Evolutionary conservation across 2,113 vertebrate species (phyloP).

Genomic region (Sardina pilchardus): DNA sequence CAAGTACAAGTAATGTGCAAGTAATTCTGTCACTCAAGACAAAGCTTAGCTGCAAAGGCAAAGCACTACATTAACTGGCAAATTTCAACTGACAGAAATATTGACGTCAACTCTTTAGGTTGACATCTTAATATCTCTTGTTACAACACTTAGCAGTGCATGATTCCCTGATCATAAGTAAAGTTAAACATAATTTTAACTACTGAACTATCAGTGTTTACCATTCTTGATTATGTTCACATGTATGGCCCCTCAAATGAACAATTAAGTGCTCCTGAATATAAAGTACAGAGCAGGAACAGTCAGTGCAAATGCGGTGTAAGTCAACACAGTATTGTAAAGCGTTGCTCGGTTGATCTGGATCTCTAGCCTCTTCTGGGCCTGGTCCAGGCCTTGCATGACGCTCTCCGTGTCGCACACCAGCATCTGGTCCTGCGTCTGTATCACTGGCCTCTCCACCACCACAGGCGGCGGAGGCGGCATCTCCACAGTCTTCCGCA

Average conservation of each 20-base stretch:
- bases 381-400: constrained; percentile 74
- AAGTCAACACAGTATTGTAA: constrained; percentile 80
- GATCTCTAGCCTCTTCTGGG: constrained; percentile 75
- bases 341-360: constrained; percentile 78
- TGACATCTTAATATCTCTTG: not conserved
- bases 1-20: not conserved
- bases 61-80: not conserved
- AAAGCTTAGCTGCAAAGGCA: not conserved
- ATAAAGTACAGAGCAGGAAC: constrained; percentile 85
- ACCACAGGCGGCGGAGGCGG: not conserved
- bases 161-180: constrained; percentile 2
- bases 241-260: not conserved
- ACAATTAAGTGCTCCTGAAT: constrained; percentile 70
- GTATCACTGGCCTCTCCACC: constrained; percentile 42
- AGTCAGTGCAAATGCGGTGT: constrained; percentile 73
- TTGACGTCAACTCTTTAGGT: not conserved
- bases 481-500: constrained; percentile 62
- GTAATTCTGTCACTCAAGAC: not conserved
- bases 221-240: not conserved
- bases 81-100: not conserved
- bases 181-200: not conserved
- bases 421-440: constrained; percentile 59
- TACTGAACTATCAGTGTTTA: not conserved
- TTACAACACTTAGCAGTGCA: not conserved
- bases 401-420: constrained; percentile 62